Percentiles rank a stretch among this genome's conserved stretches.
phyloP scores from a whole-genome alignment of 2,113 vertebrate species.

The Alectura lathami region DNA sequence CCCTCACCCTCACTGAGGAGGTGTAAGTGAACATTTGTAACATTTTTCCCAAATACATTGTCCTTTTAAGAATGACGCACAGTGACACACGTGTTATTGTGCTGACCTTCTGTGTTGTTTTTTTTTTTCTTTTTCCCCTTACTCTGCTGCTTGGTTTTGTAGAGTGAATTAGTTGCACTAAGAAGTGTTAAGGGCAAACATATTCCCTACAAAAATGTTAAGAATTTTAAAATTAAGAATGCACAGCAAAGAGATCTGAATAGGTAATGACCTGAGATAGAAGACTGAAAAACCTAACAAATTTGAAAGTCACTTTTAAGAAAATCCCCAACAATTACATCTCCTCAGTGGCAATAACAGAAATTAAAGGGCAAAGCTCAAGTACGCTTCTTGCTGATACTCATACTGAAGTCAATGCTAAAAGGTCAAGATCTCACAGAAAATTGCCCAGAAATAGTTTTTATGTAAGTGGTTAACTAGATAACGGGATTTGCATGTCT shows the following conservation, averaged over 20 bases:
- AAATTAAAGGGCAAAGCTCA: not conserved
- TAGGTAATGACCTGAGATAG: not conserved
- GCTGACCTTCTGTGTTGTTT: not conserved
- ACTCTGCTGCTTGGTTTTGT: not conserved
- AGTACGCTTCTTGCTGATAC: not conserved
- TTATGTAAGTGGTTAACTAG: not conserved
- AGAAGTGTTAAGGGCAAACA: not conserved
- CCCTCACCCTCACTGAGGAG: not conserved
- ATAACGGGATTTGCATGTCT: not conserved
- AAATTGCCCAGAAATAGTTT: not conserved
- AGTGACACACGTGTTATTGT: fast-evolving
- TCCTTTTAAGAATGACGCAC: not conserved
- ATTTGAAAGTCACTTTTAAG: not conserved
- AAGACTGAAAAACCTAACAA: not conserved
- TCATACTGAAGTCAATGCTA: not conserved
- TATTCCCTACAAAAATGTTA: not conserved
- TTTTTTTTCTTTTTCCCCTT: not conserved
- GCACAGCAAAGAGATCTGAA: not conserved
- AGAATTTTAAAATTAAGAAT: not conserved
- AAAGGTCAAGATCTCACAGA: not conserved
- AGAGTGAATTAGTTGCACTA: not conserved
- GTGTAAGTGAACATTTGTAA: not conserved
- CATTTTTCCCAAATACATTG: not conserved
- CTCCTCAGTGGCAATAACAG: not conserved
- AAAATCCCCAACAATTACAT: not conserved